Evolutionary conservation across 2,888 invertebrate genomes (phyloP), one percentile per base, ranked within the genome.

Genomic region (Dicyrtoma fusca): DNA sequence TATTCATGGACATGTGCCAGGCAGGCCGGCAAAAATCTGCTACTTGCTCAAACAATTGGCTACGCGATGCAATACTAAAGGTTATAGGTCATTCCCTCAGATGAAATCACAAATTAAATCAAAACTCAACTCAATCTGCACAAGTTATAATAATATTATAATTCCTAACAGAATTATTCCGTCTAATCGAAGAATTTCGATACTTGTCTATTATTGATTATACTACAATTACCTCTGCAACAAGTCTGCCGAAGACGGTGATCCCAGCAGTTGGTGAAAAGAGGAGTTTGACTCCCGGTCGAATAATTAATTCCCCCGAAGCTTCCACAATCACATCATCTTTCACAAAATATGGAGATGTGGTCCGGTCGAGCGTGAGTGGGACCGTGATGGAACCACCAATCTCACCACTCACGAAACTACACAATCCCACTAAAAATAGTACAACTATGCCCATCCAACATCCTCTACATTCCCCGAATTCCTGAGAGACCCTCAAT

Each of bases 201-300:
- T n/a, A n/a, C n/a, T n/a, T n/a, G n/a, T n/a, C n/a, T n/a, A n/a
- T n/a, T n/a, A n/a, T n/a, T n/a, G n/a, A n/a, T n/a, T n/a, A n/a
- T n/a, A n/a, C n/a, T n/a, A n/a, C n/a, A n/a, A n/a, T n/a, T 87
- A 97, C 97, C 88, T 92, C 88, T 70, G 97, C 97, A 73, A 89
- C 88, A 42, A 98, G 86, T 78, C 91, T 89, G 80, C 98, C 98
- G 82, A 92, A 89, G 59, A 98, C 92, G 34, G 94, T 95, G 82
- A 99, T 90, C 76, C 97, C 97, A 81, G 93, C 89, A 86, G 95
- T 94, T 1, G 97, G 93, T 5, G 92, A 91, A 84, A 98, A 95
- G 80, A 91, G 88, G 69, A 99, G 86, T 81, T 90, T 91, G 0
- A 95, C 95, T 26, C 97, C 98, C 14, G 96, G 89, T 1, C 95